phyloP scores from a whole-genome alignment of 1,140 invertebrate genomes.

The Trypoxylus dichotomus region DNA sequence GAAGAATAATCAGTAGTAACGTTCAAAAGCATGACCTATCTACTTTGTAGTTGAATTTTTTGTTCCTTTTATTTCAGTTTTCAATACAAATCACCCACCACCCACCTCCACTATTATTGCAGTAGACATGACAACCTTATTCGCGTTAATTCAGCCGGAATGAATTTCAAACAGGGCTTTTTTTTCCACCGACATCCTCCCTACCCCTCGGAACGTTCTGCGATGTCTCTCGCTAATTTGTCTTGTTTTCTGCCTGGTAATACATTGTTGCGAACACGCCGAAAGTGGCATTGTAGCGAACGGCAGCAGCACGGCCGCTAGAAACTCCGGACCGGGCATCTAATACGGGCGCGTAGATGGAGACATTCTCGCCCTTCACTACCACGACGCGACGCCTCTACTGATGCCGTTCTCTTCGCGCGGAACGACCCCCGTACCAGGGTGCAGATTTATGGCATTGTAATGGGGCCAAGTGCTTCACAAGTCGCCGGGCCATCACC shows the following conservation, averaged over 20 bases:
- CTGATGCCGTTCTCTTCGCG: constrained; percentile 6
- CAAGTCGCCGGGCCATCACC: constrained; percentile 51
- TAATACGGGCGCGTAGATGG: constrained; percentile 33
- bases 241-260: constrained; percentile 38
- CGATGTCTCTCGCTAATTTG: constrained; percentile 35
- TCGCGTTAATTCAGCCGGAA: background rate
- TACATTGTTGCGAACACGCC: constrained; percentile 42
- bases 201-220: background rate
- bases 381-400: constrained; percentile 9
- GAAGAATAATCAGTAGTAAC: too few species aligned
- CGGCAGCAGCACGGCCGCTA: too few species aligned
- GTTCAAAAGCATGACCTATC: too few species aligned
- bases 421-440: constrained; percentile 6
- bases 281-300: constrained; percentile 34
- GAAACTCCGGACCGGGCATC: background rate
- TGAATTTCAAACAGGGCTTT: background rate
- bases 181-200: background rate
- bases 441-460: constrained; percentile 52
- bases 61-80: too few species aligned
- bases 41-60: too few species aligned
- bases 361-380: constrained; percentile 43
- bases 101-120: background rate
- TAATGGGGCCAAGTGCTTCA: constrained; percentile 55
- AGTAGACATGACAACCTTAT: background rate
- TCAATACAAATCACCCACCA: too few species aligned